Evolutionary conservation across 2,113 vertebrate genomes (phyloP).

Genomic region (Eptesicus fuscus): DNA sequence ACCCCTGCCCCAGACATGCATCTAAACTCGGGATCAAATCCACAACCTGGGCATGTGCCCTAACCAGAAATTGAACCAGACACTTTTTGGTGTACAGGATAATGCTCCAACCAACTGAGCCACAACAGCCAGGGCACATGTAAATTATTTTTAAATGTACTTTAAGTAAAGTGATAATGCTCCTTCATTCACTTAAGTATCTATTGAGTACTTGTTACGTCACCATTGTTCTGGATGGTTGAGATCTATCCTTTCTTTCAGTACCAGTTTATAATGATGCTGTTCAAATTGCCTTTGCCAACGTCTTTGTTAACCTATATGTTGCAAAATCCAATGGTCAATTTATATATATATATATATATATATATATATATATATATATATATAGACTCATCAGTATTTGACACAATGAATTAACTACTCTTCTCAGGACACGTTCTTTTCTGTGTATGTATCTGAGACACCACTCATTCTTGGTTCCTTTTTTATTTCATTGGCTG

Average conservation of each 20-base stretch:
- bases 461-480: neutral
- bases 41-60: no score
- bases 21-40: no score
- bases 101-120: no score
- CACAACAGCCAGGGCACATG: no score
- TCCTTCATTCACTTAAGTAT: neutral
- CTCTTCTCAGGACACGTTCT: neutral
- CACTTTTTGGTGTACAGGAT: no score
- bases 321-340: neutral
- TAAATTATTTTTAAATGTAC: neutral
- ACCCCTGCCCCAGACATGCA: rapidly evolving
- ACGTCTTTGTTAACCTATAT: neutral
- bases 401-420: neutral
- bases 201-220: neutral
- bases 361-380: neutral
- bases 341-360: neutral
- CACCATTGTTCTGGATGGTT: neutral
- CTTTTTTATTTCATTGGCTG: neutral
- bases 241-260: neutral
- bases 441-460: neutral
- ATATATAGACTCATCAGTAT: neutral
- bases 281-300: neutral
- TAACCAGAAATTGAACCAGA: no score
- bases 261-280: neutral
- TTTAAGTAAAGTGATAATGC: neutral